Evolutionary conservation across 1,140 invertebrate species (phyloP).

Genomic region (Chelonus insularis): DNA sequence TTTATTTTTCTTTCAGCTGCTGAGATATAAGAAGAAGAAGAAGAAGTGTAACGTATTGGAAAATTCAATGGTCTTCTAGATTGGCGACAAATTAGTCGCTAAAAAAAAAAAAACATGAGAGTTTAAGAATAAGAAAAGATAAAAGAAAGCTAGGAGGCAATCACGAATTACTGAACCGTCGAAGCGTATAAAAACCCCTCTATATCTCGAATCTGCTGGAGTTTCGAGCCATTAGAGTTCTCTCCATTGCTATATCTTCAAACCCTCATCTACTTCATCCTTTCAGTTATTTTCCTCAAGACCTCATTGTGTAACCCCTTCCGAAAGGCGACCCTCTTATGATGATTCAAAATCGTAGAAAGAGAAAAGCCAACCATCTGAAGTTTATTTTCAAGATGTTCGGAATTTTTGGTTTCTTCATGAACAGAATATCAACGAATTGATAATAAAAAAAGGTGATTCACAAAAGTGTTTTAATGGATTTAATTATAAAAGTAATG

Average conservation of each 20-base stretch:
- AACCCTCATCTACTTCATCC: slow-evolving; percentile 10
- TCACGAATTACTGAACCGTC: slow-evolving; percentile 41
- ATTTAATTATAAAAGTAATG: too few species aligned
- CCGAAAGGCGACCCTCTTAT: slow-evolving; percentile 27
- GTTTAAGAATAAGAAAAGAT: slow-evolving; percentile 25
- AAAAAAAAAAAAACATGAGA: background rate
- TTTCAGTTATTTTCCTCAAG: slow-evolving; percentile 29
- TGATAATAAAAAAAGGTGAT: too few species aligned
- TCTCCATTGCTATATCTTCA: slow-evolving; percentile 35
- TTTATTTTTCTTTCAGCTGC: background rate
- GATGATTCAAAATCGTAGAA: slow-evolving; percentile 39
- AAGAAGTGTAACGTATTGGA: background rate
- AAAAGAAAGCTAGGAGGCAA: slow-evolving; percentile 29
- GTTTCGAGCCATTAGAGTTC: slow-evolving; percentile 39
- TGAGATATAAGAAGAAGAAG: background rate
- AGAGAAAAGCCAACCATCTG: slow-evolving; percentile 28
- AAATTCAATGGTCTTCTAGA: slow-evolving; percentile 28
- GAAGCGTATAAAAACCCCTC: slow-evolving; percentile 41
- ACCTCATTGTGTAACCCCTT: slow-evolving; percentile 30
- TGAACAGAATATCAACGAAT: too few species aligned
- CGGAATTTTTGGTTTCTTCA: background rate
- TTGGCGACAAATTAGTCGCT: slow-evolving; percentile 35
- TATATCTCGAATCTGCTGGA: slow-evolving; percentile 38
- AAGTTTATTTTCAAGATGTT: background rate
- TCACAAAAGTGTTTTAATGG: too few species aligned